These are phyloP conservation scores for Hippocampus mohnikei DNA, from an alignment of 2,113 vertebrate genomes.

Conservation along the genomic window DNA sequence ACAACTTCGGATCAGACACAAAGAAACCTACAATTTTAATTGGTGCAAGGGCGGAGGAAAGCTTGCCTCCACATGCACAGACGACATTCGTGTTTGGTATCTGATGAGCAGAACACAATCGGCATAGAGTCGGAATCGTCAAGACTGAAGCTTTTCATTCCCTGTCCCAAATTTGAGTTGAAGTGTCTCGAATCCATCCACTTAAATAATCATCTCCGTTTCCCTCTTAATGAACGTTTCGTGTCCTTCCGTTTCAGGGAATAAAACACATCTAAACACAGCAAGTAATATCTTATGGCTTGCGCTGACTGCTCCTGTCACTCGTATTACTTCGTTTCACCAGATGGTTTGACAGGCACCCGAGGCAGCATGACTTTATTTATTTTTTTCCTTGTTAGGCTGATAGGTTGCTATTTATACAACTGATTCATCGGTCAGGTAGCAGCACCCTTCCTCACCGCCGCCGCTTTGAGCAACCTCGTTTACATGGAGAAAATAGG, in stretches of 20 bases:
- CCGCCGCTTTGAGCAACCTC: not conserved
- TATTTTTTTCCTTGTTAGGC: not conserved
- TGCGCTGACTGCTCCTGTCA: conserved; percentile 3
- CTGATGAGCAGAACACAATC: not conserved
- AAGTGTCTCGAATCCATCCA: not conserved
- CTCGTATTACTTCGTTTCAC: not conserved
- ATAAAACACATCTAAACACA: not conserved
- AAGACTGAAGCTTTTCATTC: not conserved
- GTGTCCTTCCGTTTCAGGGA: not conserved
- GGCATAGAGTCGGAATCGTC: not conserved
- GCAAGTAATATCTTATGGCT: not conserved
- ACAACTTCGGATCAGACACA: too few relatives aligned
- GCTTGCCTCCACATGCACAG: too few relatives aligned
- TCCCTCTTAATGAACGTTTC: not conserved
- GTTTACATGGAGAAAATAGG: not conserved
- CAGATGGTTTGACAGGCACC: conserved; percentile 17
- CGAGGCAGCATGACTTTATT: conserved; percentile 7
- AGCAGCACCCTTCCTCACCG: not conserved
- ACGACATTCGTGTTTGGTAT: too few relatives aligned
- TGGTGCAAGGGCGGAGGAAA: too few relatives aligned
- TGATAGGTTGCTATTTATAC: conserved; percentile 11
- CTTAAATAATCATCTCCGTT: not conserved
- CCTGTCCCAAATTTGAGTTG: not conserved
- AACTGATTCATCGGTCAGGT: conserved; percentile 1
- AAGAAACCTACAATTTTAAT: too few relatives aligned